These are phyloP conservation scores for Perognathus longimembris DNA, from an alignment of 2,113 vertebrate genomes.

Conservation along the genomic window DNA sequence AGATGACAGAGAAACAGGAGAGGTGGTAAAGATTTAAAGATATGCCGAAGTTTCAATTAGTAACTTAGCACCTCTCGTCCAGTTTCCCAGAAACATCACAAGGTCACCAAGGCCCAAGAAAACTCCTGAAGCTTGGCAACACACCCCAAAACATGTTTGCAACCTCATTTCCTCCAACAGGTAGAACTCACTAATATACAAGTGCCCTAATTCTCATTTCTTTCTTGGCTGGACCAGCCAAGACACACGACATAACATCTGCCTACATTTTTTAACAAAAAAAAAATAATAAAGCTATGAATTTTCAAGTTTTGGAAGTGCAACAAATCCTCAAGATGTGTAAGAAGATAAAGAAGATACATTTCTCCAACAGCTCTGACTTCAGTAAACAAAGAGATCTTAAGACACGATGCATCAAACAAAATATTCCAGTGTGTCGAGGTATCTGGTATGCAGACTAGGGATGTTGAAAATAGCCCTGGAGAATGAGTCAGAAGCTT, in stretches of 20 bases:
- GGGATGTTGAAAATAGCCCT: constrained; percentile 46
- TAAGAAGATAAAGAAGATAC: constrained; percentile 47
- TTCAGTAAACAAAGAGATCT: constrained; percentile 55
- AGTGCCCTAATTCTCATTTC: background rate
- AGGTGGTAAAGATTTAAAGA: background rate
- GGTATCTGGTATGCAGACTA: constrained; percentile 42
- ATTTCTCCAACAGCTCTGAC: constrained; percentile 62
- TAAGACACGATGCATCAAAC: background rate
- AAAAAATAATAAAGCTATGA: background rate
- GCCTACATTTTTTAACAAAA: constrained; percentile 31
- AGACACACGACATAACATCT: constrained; percentile 37
- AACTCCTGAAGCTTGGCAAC: background rate
- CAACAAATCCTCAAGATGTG: constrained; percentile 22
- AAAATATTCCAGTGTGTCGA: constrained; percentile 15
- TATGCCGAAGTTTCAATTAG: background rate
- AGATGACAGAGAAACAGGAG: background rate
- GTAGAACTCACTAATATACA: background rate
- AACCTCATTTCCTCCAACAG: background rate
- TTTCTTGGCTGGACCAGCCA: background rate
- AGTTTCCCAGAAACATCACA: background rate
- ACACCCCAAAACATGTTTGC: background rate
- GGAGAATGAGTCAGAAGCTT: background rate
- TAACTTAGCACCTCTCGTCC: background rate
- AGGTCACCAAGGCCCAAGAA: background rate
- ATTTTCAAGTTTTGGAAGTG: constrained; percentile 46